Conservation (phyloP, 2,797 vertebrate genomes). For the Anas bahamensis region DNA sequence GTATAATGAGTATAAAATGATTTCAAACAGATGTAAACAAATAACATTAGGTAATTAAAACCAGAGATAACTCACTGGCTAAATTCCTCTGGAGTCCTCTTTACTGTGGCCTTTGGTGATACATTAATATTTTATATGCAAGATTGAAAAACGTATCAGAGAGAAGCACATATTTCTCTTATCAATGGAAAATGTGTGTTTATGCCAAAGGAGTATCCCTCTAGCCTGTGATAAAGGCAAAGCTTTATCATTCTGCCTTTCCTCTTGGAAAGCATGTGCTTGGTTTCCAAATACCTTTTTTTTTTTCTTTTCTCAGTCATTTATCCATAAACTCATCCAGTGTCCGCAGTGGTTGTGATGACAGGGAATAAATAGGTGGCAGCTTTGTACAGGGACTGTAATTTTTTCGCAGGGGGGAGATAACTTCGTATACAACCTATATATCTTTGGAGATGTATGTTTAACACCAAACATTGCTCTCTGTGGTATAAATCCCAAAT, state of each 20-base stretch:
- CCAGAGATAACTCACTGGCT: background rate
- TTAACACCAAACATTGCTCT: background rate
- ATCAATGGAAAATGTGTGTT: background rate
- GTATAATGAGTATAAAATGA: background rate
- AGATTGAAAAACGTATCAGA: background rate
- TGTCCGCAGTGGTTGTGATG: background rate
- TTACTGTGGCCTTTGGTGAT: background rate
- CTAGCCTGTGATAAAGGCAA: background rate
- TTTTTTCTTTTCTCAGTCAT: accelerated
- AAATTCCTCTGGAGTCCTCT: constrained; percentile 1
- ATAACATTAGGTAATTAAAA: constrained; percentile 9
- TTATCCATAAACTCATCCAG: background rate
- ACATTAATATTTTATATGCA: background rate
- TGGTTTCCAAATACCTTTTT: background rate
- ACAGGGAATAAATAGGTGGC: background rate
- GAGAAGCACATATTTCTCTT: background rate
- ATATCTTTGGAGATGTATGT: background rate
- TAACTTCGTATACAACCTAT: background rate
- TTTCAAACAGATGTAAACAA: constrained; percentile 27
- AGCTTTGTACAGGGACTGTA: background rate
- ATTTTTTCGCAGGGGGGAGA: background rate
- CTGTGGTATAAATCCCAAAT: background rate
- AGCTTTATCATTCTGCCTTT: background rate
- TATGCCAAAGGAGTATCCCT: background rate
- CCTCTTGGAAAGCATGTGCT: background rate